Base-by-base conservation (phyloP, 2,113 vertebrate genomes). In the Lates calcarifer region DNA sequence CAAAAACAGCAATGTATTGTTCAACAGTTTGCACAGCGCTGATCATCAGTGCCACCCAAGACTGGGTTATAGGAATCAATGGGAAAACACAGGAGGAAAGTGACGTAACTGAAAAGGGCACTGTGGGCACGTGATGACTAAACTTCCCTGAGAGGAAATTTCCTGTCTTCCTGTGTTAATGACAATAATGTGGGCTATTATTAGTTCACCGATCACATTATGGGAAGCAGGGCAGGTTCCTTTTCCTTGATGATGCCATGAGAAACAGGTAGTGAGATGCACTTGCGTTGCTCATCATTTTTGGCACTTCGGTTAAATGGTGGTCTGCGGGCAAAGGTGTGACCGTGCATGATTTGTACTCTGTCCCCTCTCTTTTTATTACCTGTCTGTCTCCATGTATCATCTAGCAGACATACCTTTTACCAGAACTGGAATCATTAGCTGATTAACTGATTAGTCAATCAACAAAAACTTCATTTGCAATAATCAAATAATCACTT, bases 191-290 rank as follows among this genome's bases (percentile, higher is more conserved):
- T 29, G 13, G 9, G 45, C 18, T 90, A 84, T 81, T 74, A 65
- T 77, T 87, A 85, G 77, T 15, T 33, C 5, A 17, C 28, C 37
- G 20, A 37, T 49, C 1, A 20, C 6, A 37, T 74, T 41, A 57
- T 81, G 66, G 74, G 89, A 89, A 90, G 70, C n/a, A 41, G 77
- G 62, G n/a, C 47, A 72, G 53, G n/a, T 22, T 1, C 43, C 47
- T 17, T 77, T 64, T 79, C 76, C 71, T 69, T 12, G 51, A 68
- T 72, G 83, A 83, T 61, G 55, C 6, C 67, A 79, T 83, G 63
- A 84, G 82, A 84, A 84, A 64, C 24, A 11, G 56, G 53, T 22
- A 70, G 29, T 67, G 26, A 62, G 28, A 60, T 41, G 45, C 20
- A 31, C 8, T 5, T 26, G 15, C 66, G 10, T 71, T 78, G 39